Evolutionary conservation across 2,888 invertebrate genomes (phyloP).

Genomic region (Hirtodrosophila cameraria): DNA sequence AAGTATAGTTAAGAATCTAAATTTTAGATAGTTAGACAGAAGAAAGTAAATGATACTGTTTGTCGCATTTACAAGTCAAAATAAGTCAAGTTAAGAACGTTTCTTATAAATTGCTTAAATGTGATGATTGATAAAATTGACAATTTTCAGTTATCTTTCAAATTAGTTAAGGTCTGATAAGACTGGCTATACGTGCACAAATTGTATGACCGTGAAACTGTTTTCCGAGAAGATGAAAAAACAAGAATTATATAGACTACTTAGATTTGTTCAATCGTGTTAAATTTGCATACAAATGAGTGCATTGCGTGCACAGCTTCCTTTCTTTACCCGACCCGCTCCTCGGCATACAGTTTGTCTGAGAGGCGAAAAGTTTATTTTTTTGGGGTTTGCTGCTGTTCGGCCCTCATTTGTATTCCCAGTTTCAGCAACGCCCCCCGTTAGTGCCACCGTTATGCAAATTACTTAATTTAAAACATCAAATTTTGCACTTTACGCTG

Average conservation of each 20-base stretch:
- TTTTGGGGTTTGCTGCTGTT: constrained; percentile 3
- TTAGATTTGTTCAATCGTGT: constrained; percentile 52
- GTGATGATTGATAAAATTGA: constrained; percentile 4
- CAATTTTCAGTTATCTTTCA: constrained; percentile 1
- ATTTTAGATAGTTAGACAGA: too few species aligned
- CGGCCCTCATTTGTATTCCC: constrained; percentile 43
- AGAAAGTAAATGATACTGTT: too few species aligned
- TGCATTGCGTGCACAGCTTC: constrained; percentile 38
- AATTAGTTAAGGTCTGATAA: constrained; percentile 6
- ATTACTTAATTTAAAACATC: constrained; percentile 76
- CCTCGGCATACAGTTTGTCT: not conserved
- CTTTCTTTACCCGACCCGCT: not conserved
- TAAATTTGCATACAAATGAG: constrained; percentile 61
- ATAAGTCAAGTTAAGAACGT: not conserved
- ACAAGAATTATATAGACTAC: constrained; percentile 26
- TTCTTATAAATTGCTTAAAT: constrained; percentile 10
- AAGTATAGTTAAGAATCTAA: too few species aligned
- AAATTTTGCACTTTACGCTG: constrained; percentile 63
- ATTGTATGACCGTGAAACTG: constrained; percentile 1
- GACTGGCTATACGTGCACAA: not conserved
- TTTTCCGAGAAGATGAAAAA: not conserved
- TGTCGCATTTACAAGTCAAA: too few species aligned
- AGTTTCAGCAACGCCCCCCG: constrained; percentile 7
- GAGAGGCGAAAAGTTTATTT: constrained; percentile 10
- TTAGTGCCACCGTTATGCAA: constrained; percentile 56